These are phyloP conservation scores for Salmo trutta DNA, from an alignment of 2,797 vertebrate genomes.

Conservation along the genomic window DNA sequence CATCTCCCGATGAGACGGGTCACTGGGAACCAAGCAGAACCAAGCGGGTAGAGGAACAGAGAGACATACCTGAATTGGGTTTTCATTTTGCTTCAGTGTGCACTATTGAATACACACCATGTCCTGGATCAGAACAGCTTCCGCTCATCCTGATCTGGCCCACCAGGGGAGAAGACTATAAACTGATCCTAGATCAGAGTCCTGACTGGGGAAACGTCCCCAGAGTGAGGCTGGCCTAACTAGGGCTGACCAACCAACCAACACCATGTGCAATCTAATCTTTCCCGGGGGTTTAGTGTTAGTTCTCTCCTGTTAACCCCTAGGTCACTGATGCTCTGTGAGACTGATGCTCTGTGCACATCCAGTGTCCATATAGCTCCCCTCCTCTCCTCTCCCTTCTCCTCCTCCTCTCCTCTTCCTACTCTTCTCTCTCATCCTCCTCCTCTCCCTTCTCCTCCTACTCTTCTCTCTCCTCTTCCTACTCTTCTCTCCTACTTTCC, in stretches of 20 bases:
- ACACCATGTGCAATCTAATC: constrained; percentile 38
- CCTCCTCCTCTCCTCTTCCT: constrained; percentile 13
- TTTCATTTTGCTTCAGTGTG: no score
- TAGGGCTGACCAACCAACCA: constrained; percentile 11
- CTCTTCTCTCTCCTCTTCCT: no score
- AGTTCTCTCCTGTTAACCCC: constrained; percentile 17
- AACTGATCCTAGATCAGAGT: neutral
- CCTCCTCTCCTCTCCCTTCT: constrained; percentile 10
- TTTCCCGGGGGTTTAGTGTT: constrained; percentile 19
- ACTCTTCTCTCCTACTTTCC: no score
- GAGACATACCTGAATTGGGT: no score
- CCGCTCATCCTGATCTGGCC: neutral
- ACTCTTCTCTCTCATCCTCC: no score
- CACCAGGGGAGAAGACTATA: neutral
- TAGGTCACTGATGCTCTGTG: constrained; percentile 7
- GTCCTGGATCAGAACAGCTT: neutral
- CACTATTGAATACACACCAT: neutral
- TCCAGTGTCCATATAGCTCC: constrained; percentile 18
- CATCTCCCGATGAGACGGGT: constrained; percentile 71
- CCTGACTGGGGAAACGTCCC: no score
- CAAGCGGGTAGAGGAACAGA: no score
- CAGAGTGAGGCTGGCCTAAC: constrained; percentile 17
- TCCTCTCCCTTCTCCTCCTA: no score
- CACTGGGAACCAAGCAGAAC: no score
- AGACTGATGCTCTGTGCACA: constrained; percentile 14